Evolutionary conservation across 2,113 vertebrate genomes (phyloP).

Genomic region (Istiophorus platypterus): DNA sequence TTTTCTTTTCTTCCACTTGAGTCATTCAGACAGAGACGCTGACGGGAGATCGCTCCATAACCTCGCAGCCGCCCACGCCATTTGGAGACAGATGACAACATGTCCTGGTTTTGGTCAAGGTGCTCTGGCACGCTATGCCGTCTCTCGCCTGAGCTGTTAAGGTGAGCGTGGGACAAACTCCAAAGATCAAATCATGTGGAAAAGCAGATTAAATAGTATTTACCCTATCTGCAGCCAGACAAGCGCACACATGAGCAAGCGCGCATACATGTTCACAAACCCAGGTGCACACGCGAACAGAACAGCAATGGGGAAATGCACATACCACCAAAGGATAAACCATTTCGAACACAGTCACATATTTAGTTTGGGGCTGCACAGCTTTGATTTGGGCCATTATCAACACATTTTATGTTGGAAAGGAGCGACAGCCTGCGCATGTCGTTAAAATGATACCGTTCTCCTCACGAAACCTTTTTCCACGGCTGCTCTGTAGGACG

Average conservation of each 20-base stretch:
- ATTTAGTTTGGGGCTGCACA: background rate
- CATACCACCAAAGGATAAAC: background rate
- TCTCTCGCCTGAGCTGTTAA: conserved; percentile 56
- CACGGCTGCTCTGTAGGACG: background rate
- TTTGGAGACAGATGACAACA: conserved; percentile 54
- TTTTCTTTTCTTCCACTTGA: too few relatives aligned
- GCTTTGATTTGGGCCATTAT: background rate
- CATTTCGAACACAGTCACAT: background rate
- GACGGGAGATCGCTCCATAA: conserved; percentile 44
- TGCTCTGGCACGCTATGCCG: conserved; percentile 54
- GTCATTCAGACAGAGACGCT: conserved; percentile 38
- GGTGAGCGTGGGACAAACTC: conserved; percentile 72
- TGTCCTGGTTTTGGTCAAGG: conserved; percentile 53
- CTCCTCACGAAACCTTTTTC: background rate
- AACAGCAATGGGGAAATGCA: background rate
- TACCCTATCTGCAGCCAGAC: conserved; percentile 54
- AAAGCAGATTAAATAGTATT: conserved; percentile 76
- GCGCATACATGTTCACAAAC: conserved; percentile 8
- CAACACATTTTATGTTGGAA: background rate
- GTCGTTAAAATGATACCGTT: background rate
- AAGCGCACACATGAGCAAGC: conserved; percentile 33
- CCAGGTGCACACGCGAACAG: background rate
- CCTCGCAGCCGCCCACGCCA: conserved; percentile 39
- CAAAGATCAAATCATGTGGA: conserved; percentile 73
- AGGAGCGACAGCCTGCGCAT: background rate